phyloP scores from a whole-genome alignment of 2,888 invertebrate species.

The Caenorhabditis sp. region DNA sequence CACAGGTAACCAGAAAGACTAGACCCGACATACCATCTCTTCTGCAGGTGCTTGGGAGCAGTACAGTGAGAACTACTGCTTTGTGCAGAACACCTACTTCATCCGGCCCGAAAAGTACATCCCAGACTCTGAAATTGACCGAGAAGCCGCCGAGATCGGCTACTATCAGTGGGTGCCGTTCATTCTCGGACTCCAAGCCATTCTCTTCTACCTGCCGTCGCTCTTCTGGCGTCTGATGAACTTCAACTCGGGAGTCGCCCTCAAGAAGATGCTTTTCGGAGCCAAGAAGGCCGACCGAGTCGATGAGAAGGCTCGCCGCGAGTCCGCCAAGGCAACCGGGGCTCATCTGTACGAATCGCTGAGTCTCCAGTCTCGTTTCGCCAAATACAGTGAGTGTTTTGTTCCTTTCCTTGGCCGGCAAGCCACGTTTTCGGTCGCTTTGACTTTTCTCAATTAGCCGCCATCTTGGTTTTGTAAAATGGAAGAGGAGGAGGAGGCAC shows the following conservation, averaged over 20 bases:
- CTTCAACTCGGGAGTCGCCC: constrained; percentile 82
- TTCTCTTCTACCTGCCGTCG: constrained; percentile 85
- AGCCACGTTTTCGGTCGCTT: too few relatives aligned
- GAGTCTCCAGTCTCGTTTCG: constrained; percentile 84
- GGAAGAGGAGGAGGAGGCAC: neutral
- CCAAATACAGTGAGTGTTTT: constrained; percentile 51
- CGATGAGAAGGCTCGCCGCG: constrained; percentile 71
- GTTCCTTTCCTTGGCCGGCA: too few relatives aligned
- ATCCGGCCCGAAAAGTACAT: constrained; percentile 81
- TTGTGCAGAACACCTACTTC: constrained; percentile 83
- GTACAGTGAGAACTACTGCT: constrained; percentile 83
- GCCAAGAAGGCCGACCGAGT: constrained; percentile 84
- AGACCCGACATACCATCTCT: neutral
- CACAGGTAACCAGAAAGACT: constrained; percentile 62
- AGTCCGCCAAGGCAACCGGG: constrained; percentile 83
- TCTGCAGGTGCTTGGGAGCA: constrained; percentile 82
- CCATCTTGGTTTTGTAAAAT: constrained; percentile 22
- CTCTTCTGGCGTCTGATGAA: constrained; percentile 85
- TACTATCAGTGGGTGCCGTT: constrained; percentile 84
- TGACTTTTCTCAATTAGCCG: constrained; percentile 36
- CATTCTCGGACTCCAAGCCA: constrained; percentile 84
- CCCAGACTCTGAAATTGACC: constrained; percentile 75
- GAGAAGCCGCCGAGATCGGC: constrained; percentile 79
- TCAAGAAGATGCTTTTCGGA: constrained; percentile 63
- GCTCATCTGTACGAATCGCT: constrained; percentile 85